phyloP scores from a whole-genome alignment of 2,113 vertebrate species.

The Telmatochromis sp. region DNA sequence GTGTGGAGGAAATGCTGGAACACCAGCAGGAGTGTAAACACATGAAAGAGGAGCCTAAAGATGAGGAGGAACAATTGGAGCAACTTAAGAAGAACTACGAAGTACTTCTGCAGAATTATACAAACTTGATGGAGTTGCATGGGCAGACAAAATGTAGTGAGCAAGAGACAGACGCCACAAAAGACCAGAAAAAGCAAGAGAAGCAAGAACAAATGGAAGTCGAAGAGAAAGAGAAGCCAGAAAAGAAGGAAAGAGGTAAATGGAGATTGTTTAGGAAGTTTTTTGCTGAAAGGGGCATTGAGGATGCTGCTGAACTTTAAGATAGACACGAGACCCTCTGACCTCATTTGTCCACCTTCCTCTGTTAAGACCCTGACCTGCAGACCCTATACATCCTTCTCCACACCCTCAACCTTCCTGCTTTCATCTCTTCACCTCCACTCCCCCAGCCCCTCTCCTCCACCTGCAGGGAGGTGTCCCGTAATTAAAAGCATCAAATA shows the following conservation, averaged over 20 bases:
- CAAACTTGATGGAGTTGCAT: neutral
- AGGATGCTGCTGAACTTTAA: neutral
- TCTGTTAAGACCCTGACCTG: neutral
- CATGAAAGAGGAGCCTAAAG: neutral
- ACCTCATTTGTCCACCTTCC: neutral
- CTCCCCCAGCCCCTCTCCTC: neutral
- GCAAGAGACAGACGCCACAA: neutral
- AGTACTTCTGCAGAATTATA: neutral
- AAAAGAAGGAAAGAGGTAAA: neutral
- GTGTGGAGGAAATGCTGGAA: neutral
- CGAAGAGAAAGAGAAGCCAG: neutral
- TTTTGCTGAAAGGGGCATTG: neutral
- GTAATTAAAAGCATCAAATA: neutral
- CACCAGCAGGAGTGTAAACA: neutral
- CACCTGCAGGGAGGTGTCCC: neutral
- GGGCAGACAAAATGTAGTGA: neutral
- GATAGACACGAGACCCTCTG: neutral
- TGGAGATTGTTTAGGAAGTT: neutral
- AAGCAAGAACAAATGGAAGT: neutral
- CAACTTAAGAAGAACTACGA: neutral
- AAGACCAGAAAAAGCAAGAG: neutral
- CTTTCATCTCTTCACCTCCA: neutral
- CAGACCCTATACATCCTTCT: neutral
- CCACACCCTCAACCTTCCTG: neutral
- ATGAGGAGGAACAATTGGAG: neutral